These are phyloP conservation scores for Ostrea edulis DNA, from an alignment of 1,140 invertebrate genomes.

Conservation along the genomic window DNA sequence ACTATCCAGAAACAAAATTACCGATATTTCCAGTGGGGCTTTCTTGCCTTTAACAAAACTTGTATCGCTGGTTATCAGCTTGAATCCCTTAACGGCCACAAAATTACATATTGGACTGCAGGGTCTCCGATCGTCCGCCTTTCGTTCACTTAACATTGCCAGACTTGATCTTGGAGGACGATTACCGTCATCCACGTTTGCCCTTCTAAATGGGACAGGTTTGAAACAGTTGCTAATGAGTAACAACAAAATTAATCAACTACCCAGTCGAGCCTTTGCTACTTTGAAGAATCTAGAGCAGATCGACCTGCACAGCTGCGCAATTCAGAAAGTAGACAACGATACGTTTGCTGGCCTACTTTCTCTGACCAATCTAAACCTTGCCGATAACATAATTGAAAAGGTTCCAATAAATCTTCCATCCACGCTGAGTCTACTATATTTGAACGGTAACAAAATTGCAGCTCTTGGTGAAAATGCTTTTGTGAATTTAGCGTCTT, in stretches of 20 bases:
- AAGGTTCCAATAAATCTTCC: slow-evolving; percentile 65
- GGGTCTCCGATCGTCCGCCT: slow-evolving; percentile 53
- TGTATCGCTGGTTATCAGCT: slow-evolving; percentile 64
- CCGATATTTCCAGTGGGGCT: slow-evolving; percentile 53
- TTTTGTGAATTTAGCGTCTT: slow-evolving; percentile 58
- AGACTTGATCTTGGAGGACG: slow-evolving; percentile 59
- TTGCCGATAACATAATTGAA: slow-evolving; percentile 63
- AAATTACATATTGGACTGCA: slow-evolving; percentile 57
- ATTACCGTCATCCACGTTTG: slow-evolving; percentile 62
- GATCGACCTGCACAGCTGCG: slow-evolving; percentile 63
- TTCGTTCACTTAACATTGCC: slow-evolving; percentile 66
- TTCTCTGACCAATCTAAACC: slow-evolving; percentile 57
- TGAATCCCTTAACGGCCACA: slow-evolving; percentile 59
- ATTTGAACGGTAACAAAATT: slow-evolving; percentile 65
- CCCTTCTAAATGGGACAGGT: slow-evolving; percentile 58
- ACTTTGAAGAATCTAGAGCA: slow-evolving; percentile 58
- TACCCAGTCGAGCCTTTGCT: slow-evolving; percentile 61
- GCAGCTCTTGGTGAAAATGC: slow-evolving; percentile 45
- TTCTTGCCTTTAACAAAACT: slow-evolving; percentile 61
- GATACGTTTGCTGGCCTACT: slow-evolving; percentile 63
- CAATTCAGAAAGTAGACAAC: slow-evolving; percentile 53
- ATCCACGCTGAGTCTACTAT: slow-evolving; percentile 56
- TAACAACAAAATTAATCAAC: slow-evolving; percentile 60
- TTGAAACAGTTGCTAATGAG: slow-evolving; percentile 64
- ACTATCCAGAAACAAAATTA: slow-evolving; percentile 62